phyloP scores from a whole-genome alignment of 1,140 invertebrate species.

The Drosophila albomicans region DNA sequence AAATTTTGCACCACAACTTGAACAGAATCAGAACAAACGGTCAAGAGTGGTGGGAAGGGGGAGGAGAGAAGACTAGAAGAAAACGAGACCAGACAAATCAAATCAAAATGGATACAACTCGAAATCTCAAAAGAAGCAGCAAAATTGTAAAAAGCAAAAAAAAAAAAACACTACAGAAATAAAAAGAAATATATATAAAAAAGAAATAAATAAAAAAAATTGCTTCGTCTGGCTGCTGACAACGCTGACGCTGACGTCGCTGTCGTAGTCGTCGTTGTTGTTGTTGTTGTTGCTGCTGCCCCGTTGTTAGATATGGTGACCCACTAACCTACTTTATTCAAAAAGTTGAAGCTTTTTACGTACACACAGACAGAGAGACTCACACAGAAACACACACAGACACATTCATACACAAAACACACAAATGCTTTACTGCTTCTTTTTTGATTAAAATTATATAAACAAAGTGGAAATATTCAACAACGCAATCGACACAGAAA shows the following conservation, averaged over 20 bases:
- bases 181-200: conserved; percentile 25
- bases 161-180: conserved; percentile 7
- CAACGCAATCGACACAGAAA: conserved; percentile 82
- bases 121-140: conserved; percentile 25
- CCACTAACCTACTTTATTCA: conserved; percentile 84
- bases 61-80: not conserved
- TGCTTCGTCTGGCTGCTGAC: conserved; percentile 67
- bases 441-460: conserved; percentile 84
- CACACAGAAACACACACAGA: conserved; percentile 8
- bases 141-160: conserved; percentile 26
- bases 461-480: conserved; percentile 84
- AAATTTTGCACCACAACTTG: conserved; percentile 19
- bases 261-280: conserved; percentile 21
- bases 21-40: not conserved
- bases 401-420: conserved; percentile 12
- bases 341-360: conserved; percentile 77
- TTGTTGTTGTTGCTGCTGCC: conserved; percentile 37
- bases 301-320: conserved; percentile 84
- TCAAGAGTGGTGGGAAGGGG: not conserved
- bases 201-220: conserved; percentile 46
- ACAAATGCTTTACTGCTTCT: conserved; percentile 51
- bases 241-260: conserved; percentile 42
- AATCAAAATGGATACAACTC: conserved; percentile 32
- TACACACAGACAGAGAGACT: conserved; percentile 30
- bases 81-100: conserved; percentile 24